A percentile compares a stretch with the other conserved stretches of the same genome.
Evolutionary conservation across 2,888 invertebrate species (phyloP).

Genomic region (Leptothorax acervorum): DNA sequence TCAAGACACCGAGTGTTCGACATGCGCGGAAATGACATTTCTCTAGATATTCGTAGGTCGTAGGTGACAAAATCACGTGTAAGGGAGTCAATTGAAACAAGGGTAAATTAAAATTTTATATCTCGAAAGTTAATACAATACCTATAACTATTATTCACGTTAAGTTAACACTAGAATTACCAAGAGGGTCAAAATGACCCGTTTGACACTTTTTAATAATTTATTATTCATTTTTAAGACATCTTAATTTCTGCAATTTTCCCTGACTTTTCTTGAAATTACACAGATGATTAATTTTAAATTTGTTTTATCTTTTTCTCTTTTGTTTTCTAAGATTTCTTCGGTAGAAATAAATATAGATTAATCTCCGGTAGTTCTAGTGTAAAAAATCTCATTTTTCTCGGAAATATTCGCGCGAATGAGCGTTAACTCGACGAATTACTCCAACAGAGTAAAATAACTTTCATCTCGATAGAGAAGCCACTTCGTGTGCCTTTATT

Average conservation of each 20-base stretch:
- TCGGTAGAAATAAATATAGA: too few species aligned
- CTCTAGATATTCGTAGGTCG: not conserved
- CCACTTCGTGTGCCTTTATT: not conserved
- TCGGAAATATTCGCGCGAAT: not conserved
- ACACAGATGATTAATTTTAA: too few species aligned
- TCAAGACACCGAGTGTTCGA: constrained; percentile 36
- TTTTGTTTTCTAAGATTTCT: too few species aligned
- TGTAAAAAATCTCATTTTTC: not conserved
- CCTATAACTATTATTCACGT: too few species aligned
- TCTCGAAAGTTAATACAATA: not conserved
- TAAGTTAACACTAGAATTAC: too few species aligned
- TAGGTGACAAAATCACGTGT: constrained; percentile 4
- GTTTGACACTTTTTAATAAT: too few species aligned
- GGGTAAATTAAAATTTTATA: not conserved
- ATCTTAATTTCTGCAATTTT: too few species aligned
- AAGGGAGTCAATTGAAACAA: not conserved
- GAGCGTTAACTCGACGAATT: not conserved
- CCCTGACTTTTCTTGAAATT: too few species aligned
- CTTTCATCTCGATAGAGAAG: not conserved
- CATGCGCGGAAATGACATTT: constrained; percentile 49
- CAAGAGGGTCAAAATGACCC: too few species aligned
- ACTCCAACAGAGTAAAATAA: not conserved
- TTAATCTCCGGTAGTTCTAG: too few species aligned
- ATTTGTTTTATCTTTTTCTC: too few species aligned
- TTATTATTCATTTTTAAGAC: too few species aligned